phyloP scores from a whole-genome alignment of 2,113 vertebrate species.

The Notothenia coriiceps region DNA sequence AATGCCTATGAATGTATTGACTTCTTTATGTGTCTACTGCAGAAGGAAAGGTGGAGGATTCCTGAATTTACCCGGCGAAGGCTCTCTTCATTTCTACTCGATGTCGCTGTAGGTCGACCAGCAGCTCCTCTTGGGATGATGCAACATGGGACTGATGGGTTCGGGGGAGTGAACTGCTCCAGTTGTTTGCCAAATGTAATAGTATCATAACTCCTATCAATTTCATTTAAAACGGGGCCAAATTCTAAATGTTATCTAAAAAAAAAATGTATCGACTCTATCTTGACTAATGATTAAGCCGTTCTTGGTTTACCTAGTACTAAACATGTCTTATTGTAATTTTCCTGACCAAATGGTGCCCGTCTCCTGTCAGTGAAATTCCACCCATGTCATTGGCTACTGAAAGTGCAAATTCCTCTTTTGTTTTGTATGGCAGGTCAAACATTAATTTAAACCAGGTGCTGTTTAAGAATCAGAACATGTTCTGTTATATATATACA shows the following conservation, averaged over 20 bases:
- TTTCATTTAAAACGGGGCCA: constrained; percentile 54
- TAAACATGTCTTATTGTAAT: constrained; percentile 13
- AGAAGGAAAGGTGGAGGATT: constrained; percentile 30
- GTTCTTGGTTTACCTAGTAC: constrained; percentile 31
- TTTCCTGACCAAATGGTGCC: constrained; percentile 20
- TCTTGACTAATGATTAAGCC: constrained; percentile 64
- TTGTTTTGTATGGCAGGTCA: constrained; percentile 16
- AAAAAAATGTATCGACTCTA: constrained; percentile 34
- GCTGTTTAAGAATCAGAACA: constrained; percentile 35
- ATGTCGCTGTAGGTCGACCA: constrained; percentile 36
- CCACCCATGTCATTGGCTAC: constrained; percentile 15
- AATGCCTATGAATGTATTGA: neutral
- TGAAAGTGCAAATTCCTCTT: constrained; percentile 30
- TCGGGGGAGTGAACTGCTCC: constrained; percentile 15
- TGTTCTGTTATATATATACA: constrained; percentile 3
- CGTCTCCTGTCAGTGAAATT: constrained; percentile 26
- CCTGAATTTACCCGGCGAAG: constrained; percentile 33
- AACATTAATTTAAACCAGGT: constrained; percentile 46
- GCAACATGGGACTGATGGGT: constrained; percentile 28
- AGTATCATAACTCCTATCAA: constrained; percentile 51
- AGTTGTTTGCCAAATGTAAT: constrained; percentile 64
- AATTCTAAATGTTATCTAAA: constrained; percentile 28
- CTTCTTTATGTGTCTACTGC: constrained; percentile 21
- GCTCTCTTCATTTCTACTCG: constrained; percentile 56
- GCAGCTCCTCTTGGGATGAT: constrained; percentile 42